phyloP scores from a whole-genome alignment of 2,113 vertebrate species.

The Anser brachyrhynchus region DNA sequence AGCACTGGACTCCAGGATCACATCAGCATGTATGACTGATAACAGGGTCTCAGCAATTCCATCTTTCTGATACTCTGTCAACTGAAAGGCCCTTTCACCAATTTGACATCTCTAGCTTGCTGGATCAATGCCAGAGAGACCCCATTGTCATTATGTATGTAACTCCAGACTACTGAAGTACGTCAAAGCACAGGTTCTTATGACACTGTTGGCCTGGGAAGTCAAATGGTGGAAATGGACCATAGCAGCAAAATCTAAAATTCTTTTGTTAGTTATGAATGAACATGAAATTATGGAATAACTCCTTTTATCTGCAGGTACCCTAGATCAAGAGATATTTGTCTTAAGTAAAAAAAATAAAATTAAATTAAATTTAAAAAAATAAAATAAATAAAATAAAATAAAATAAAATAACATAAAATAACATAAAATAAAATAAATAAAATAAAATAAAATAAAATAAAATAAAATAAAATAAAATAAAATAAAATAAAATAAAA shows the following conservation, averaged over 20 bases:
- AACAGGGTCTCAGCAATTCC: neutral
- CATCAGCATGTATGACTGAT: neutral
- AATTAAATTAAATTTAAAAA: no score
- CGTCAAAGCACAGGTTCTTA: neutral
- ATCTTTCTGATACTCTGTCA: neutral
- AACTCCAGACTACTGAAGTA: neutral
- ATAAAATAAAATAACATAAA: neutral
- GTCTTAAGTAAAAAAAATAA: neutral
- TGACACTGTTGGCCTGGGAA: neutral
- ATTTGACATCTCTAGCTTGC: neutral
- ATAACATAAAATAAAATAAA: no score
- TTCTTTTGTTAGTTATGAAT: neutral
- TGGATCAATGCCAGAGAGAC: neutral
- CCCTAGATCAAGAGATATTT: neutral
- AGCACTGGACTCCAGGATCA: no score
- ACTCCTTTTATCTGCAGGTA: neutral
- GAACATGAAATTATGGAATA: neutral
- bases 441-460: no score
- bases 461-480: neutral
- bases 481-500: no score
- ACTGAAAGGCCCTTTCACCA: neutral
- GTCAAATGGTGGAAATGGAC: neutral
- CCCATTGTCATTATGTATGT: neutral
- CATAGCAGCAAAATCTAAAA: neutral
- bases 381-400: no score